Conservation (phyloP, 1,140 invertebrate genomes). For the Lordiphosa mommai region DNA sequence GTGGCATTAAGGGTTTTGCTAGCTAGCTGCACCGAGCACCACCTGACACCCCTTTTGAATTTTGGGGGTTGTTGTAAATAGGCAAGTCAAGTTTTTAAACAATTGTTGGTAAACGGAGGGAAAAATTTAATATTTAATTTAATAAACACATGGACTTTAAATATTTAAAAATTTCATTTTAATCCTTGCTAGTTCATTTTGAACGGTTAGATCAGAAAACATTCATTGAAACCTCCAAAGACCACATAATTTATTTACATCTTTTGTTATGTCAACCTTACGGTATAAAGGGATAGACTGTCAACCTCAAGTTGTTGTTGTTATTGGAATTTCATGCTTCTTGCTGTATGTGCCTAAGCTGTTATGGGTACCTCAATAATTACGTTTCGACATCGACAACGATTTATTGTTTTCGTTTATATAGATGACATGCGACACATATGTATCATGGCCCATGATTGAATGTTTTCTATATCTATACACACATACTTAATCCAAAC, state of each 20-base stretch:
- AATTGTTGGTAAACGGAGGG: neutral
- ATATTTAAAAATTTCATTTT: no score
- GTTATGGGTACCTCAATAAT: slow-evolving; percentile 49
- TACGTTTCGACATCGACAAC: slow-evolving; percentile 60
- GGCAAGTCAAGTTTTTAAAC: slow-evolving; percentile 26
- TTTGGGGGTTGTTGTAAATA: slow-evolving; percentile 19
- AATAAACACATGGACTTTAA: no score
- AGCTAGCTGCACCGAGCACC: slow-evolving; percentile 41
- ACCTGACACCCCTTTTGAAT: slow-evolving; percentile 45
- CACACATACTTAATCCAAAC: slow-evolving; percentile 29
- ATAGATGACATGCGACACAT: slow-evolving; percentile 47
- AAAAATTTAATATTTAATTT: slow-evolving; percentile 2
- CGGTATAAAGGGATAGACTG: slow-evolving; percentile 30
- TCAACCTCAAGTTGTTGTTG: slow-evolving; percentile 33
- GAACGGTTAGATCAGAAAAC: no score
- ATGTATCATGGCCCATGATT: slow-evolving; percentile 28
- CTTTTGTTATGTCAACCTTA: no score
- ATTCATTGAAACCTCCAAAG: no score
- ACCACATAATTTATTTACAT: no score
- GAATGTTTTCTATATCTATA: slow-evolving; percentile 37
- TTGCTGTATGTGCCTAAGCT: slow-evolving; percentile 1
- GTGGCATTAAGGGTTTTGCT: slow-evolving; percentile 52
- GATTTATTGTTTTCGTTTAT: slow-evolving; percentile 61
- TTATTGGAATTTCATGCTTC: slow-evolving; percentile 22
- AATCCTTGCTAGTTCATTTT: no score